A percentile compares a stretch with the other conserved stretches of the same genome.
Conservation (phyloP, 2,888 invertebrate genomes). For the Diplazon laetatorius region DNA sequence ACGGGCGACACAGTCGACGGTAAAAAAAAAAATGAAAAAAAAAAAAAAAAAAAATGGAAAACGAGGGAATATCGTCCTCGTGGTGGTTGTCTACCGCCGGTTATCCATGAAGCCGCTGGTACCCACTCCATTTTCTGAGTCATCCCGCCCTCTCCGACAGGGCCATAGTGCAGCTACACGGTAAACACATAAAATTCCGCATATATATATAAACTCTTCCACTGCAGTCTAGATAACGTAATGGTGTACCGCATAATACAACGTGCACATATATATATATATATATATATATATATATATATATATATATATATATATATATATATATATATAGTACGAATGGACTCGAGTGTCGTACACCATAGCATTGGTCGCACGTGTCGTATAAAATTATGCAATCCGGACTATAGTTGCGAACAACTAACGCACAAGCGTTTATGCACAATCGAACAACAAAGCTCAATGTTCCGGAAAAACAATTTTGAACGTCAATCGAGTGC, state of each 20-base stretch:
- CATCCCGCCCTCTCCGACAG: conserved; percentile 19
- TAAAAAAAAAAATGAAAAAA: conserved; percentile 13
- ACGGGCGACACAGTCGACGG: conserved; percentile 24
- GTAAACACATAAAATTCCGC: conserved; percentile 47
- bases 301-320: too few species aligned
- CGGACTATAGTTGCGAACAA: conserved; percentile 37
- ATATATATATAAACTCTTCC: conserved; percentile 36
- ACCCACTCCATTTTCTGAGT: conserved; percentile 29
- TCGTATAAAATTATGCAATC: conserved; percentile 50
- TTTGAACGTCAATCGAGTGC: too few species aligned
- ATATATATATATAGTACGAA: conserved; percentile 26
- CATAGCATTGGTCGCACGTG: conserved; percentile 34
- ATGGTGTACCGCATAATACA: conserved; percentile 21
- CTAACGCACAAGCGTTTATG: background rate
- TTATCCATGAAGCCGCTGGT: conserved; percentile 29
- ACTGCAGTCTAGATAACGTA: conserved; percentile 50
- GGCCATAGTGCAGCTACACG: background rate
- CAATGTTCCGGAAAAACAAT: too few species aligned
- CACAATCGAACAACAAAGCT: background rate
- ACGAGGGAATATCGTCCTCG: conserved; percentile 36
- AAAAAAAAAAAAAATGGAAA: conserved; percentile 15
- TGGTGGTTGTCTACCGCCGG: conserved; percentile 25
- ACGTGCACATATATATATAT: conserved; percentile 6
- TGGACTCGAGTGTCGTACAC: conserved; percentile 38
- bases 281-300: too few species aligned